phyloP scores from a whole-genome alignment of 2,888 invertebrate genomes.

The Cephonodes hylas region DNA sequence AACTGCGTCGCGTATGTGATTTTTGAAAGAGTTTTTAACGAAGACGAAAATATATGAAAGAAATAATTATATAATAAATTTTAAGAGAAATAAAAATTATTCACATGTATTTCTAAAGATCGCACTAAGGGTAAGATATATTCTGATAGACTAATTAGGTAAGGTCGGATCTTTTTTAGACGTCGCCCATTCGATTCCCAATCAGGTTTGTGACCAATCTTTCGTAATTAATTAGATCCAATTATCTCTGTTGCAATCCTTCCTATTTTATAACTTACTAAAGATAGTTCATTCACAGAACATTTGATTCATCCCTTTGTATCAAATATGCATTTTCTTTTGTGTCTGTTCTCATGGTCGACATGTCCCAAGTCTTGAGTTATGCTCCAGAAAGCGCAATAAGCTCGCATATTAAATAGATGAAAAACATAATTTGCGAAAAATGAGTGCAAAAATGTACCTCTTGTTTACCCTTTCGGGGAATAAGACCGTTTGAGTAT shows the following conservation, averaged over 20 bases:
- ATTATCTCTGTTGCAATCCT: background rate
- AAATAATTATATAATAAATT: conserved; percentile 50
- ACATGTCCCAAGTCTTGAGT: too few relatives aligned
- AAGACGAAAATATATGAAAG: conserved; percentile 54
- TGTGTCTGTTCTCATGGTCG: too few relatives aligned
- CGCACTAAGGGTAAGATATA: conserved; percentile 56
- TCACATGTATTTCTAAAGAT: conserved; percentile 67
- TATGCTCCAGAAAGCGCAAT: too few relatives aligned
- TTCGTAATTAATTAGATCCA: background rate
- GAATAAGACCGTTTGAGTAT: too few relatives aligned
- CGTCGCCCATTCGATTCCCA: conserved; percentile 11
- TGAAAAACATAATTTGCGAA: too few relatives aligned
- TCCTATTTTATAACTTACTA: too few relatives aligned
- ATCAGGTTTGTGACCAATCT: background rate
- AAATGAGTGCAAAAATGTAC: too few relatives aligned
- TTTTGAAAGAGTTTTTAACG: conserved; percentile 60
- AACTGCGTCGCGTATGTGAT: conserved; percentile 70
- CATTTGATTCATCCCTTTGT: too few relatives aligned
- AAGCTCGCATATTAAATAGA: too few relatives aligned
- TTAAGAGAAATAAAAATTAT: conserved; percentile 53
- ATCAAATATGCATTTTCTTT: too few relatives aligned
- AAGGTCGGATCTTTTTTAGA: conserved; percentile 24
- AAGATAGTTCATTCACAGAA: too few relatives aligned
- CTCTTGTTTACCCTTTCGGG: too few relatives aligned
- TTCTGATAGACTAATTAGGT: conserved; percentile 23